Base-by-base conservation (phyloP, 2,797 vertebrate genomes). In the Anomalospiza imberbis region DNA sequence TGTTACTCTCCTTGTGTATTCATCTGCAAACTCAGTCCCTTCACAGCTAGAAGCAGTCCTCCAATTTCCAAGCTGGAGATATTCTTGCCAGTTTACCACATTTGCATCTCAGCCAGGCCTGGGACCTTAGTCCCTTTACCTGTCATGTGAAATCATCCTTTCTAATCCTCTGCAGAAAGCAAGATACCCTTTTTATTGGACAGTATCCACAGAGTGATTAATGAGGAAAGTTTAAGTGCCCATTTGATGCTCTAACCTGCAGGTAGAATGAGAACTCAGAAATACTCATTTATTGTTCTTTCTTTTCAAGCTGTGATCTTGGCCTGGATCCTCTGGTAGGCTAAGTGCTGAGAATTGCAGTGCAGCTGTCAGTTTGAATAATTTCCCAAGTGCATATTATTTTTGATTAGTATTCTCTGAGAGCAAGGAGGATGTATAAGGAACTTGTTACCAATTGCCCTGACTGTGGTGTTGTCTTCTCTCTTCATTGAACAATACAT, bases 241-340 rank as follows among this genome's bases (percentile, higher is more conserved):
- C 66, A 54, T 87, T 92, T 73, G 67, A 89, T 88, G 58, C 60
- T 87, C 40, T 76, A 91, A 76, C 9, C 57, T 4, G 5, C 67
- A 76, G 53, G 79, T 70, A 88, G 73, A 88, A 63, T 65, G 76
- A 85, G 53, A 92, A 57, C 71, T 93, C 45, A 76, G 77, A 91
- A 96, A 80, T 85, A 67, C 45, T 89, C 47, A 78, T 94, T 91
- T 78, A 60, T 80, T 85, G 57, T 68, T 92, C 50, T 74, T 71
- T 65, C n/a, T 85, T 36, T 85, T 95, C 91, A 89, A 93, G 65
- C 83, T 87, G 89, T 93, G 79, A 77, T 87, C 72, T 94, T 91
- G 71, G 74, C 74, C 48, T 73, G 24, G 51, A 57, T 90, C 26
- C 60, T 94, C 70, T 48, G 53, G 42, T 85, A 82, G 61, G 45